Evolutionary conservation across 2,888 invertebrate species (phyloP), one percentile per base, ranked within the genome.

Genomic region (Sminthurinus aureus): DNA sequence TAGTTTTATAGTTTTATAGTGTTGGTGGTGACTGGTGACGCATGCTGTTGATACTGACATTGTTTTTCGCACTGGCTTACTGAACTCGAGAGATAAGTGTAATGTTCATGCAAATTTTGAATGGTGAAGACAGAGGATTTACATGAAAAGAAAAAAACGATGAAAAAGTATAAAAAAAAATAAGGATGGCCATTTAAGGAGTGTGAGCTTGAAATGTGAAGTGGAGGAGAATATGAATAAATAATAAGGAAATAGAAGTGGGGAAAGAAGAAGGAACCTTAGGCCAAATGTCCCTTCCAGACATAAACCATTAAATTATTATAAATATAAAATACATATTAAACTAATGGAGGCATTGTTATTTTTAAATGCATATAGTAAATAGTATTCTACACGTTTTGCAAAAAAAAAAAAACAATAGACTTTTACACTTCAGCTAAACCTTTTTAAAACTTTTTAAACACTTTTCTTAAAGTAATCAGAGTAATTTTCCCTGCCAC

Each of bases 111-210:
- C 38, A 58, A 58, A 58, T 58, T 58, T 58, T 58, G 58, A 58
- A 58, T 18, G 58, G 58, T 15, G 58, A 58, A 58, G 38, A 38
- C 38, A 38, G 38, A 38, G 18, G 58, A 58, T 58, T 58, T 18
- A 58, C 13, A 58, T 15, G 58, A 58, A 9, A 58, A 58, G 2
- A 58, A 58, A 58, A 15, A 58, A 18, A 58, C 58, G 58, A 58
- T 18, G 18, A 58, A 58, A 58, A 58, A 58, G 58, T 15, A 18
- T 58, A 9, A 58, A 58, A 58, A 13, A 58, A 58, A 58, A 58
- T 58, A 58, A 58, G 58, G 58, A 58, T 58, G 58, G 58, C 58
- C 58, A 58, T 58, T 58, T 58, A 58, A 58, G 58, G 58, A 58
- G 58, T 58, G 58, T 58, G 58, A 58, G 58, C 18, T 13, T 58